Percentiles rank a stretch among this genome's conserved stretches.
Evolutionary conservation across 2,113 vertebrate species (phyloP).

Genomic region (Gymnobelideus leadbeateri): DNA sequence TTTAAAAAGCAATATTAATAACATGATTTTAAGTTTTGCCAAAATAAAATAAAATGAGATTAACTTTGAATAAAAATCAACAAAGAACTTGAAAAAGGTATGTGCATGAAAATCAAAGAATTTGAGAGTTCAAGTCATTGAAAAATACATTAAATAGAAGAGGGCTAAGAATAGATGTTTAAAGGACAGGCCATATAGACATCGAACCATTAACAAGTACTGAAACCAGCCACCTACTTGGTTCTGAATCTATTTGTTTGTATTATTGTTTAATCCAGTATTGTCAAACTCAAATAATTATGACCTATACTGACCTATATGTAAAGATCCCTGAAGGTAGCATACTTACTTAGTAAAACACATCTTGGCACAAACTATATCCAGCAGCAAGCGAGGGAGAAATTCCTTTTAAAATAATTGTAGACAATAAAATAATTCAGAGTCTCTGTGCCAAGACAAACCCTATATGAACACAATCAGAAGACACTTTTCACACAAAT

Average conservation of each 20-base stretch:
- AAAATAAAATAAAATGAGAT: neutral
- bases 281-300: too few relatives aligned
- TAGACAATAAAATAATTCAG: too few relatives aligned
- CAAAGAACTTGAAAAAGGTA: neutral
- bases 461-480: too few relatives aligned
- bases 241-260: neutral
- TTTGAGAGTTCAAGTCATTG: neutral
- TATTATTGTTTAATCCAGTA: too few relatives aligned
- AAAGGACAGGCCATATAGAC: neutral
- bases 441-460: too few relatives aligned
- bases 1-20: neutral
- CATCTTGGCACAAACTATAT: too few relatives aligned
- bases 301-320: too few relatives aligned
- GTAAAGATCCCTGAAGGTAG: too few relatives aligned
- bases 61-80: neutral
- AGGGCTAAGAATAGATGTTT: neutral
- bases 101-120: neutral
- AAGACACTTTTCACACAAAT: too few relatives aligned
- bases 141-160: neutral
- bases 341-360: too few relatives aligned
- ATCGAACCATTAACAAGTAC: neutral
- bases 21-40: neutral
- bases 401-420: too few relatives aligned
- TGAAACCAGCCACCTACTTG: neutral
- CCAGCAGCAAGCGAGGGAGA: too few relatives aligned